Percentiles rank a stretch among this genome's conserved stretches.
Evolutionary conservation across 2,113 vertebrate genomes (phyloP).

Genomic region (Penelope pileata): DNA sequence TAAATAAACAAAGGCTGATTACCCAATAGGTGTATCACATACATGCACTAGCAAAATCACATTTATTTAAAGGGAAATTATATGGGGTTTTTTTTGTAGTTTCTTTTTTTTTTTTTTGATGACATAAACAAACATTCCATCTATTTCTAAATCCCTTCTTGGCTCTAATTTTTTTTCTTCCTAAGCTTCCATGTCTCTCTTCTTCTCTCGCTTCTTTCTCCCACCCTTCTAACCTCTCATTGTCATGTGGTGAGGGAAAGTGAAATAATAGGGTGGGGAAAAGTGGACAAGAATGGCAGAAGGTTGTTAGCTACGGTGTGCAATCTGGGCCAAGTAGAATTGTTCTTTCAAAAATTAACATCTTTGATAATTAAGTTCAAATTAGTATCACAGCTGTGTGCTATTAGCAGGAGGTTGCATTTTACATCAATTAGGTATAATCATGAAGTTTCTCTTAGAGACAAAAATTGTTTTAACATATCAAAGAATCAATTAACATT

Average conservation of each 20-base stretch:
- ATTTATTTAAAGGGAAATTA: not conserved
- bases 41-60: not conserved
- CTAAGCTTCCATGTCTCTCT: not conserved
- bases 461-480: not conserved
- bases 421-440: not conserved
- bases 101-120: not conserved
- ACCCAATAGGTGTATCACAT: not conserved
- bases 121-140: not conserved
- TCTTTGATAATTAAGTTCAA: not conserved
- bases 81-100: not conserved
- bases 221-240: not conserved
- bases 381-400: not conserved
- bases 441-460: not conserved
- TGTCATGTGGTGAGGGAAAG: not conserved
- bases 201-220: not conserved
- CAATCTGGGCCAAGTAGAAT: not conserved
- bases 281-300: not conserved
- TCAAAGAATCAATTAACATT: constrained; percentile 1
- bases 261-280: not conserved
- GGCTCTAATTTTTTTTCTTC: not conserved
- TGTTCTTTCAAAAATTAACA: not conserved
- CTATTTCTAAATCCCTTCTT: not conserved
- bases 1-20: not conserved
- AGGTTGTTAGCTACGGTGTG: not conserved
- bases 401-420: not conserved